Conservation (phyloP, 2,888 invertebrate species). For the Yponomeuta evonymella region DNA sequence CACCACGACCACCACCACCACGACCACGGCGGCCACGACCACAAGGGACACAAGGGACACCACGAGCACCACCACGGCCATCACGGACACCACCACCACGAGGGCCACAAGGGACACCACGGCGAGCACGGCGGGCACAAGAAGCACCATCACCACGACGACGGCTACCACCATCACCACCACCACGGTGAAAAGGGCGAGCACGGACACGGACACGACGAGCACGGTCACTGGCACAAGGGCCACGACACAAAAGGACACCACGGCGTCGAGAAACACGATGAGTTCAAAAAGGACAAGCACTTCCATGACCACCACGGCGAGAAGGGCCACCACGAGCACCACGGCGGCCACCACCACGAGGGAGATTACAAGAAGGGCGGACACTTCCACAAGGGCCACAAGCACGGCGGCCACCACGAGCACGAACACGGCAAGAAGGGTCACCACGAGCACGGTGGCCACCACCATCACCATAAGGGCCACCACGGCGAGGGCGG, state of each 20-base stretch:
- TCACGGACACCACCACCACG: constrained; percentile 83
- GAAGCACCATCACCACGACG: constrained; percentile 79
- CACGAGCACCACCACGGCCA: constrained; percentile 80
- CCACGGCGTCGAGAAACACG: constrained; percentile 87
- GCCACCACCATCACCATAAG: constrained; percentile 85
- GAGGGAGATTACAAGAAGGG: constrained; percentile 87
- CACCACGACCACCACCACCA: constrained; percentile 79
- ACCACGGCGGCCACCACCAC: constrained; percentile 86
- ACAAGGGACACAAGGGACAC: constrained; percentile 81
- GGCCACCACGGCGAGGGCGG: constrained; percentile 87
- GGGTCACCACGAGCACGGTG: constrained; percentile 84
- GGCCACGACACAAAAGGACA: constrained; percentile 90
- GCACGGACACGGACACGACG: constrained; percentile 72
- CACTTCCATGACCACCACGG: constrained; percentile 91
- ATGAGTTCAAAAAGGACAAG: constrained; percentile 90
- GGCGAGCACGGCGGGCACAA: constrained; percentile 79
- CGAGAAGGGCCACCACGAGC: constrained; percentile 84
- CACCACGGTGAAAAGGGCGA: constrained; percentile 80
- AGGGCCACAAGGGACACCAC: constrained; percentile 76
- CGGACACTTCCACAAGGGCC: constrained; percentile 85
- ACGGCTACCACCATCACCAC: constrained; percentile 78
- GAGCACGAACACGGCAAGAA: constrained; percentile 87
- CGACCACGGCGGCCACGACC: constrained; percentile 78
- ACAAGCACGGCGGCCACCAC: constrained; percentile 85
- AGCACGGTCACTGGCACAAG: constrained; percentile 83